These are phyloP conservation scores for Epinephelus fuscoguttatus DNA, from an alignment of 2,113 vertebrate genomes.

Conservation along the genomic window DNA sequence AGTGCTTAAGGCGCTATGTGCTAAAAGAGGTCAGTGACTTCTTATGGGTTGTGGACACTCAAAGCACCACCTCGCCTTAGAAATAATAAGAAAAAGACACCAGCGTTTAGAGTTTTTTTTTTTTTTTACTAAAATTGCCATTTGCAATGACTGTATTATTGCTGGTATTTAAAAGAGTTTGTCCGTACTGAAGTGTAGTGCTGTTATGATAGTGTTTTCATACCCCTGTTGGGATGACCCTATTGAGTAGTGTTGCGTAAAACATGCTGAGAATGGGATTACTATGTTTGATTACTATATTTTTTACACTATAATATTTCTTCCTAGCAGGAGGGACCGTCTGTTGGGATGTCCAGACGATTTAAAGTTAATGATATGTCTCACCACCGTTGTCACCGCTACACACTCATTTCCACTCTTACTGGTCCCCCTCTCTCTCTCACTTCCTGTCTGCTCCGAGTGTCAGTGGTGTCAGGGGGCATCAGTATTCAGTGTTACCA, in stretches of 20 bases:
- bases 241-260: slow-evolving; percentile 1
- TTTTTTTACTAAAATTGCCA: background rate
- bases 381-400: background rate
- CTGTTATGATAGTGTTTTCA: slow-evolving; percentile 18
- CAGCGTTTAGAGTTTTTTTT: background rate
- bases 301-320: slow-evolving; percentile 10
- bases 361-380: slow-evolving; percentile 50
- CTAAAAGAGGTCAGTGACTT: slow-evolving; percentile 35
- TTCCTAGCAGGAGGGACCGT: slow-evolving; percentile 24
- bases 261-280: background rate
- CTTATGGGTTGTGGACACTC: slow-evolving; percentile 13
- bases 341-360: slow-evolving; percentile 13
- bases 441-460: slow-evolving; percentile 48
- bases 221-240: background rate
- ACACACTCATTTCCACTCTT: background rate
- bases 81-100: slow-evolving; percentile 3
- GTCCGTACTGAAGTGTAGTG: background rate
- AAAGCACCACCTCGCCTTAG: slow-evolving; percentile 2
- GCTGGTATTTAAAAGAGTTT: background rate
- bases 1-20: background rate
- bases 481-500: slow-evolving; percentile 67
- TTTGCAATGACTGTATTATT: background rate
- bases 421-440: slow-evolving; percentile 2
- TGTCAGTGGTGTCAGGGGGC: slow-evolving; percentile 57
- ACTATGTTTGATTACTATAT: slow-evolving; percentile 21